Base-by-base conservation (phyloP, 2,888 invertebrate species). In the Cylloceria caligata region DNA sequence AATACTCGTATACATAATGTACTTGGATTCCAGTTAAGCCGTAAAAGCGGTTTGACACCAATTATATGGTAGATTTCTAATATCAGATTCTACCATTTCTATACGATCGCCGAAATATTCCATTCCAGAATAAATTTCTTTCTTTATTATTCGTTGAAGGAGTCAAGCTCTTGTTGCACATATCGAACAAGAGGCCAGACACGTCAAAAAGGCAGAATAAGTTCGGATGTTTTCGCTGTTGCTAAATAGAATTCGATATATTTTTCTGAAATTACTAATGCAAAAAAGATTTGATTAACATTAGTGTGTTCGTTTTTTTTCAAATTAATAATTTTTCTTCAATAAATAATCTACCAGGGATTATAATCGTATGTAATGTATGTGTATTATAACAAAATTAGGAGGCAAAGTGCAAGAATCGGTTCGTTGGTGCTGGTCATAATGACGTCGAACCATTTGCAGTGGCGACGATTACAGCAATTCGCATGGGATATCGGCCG, bases 391-490 rank as follows among this genome's bases (percentile, higher is more conserved):
- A 67, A n/a, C 19, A 34, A 30, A 4, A 39, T 36, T 36, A 11
- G 16, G 16, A 52, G 16, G 39, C 36, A 62, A 13, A 45, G 36
- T 60, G 47, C 60, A 72, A 72, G 47, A 62, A 86, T 84, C 16
- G 84, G 81, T 80, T 83, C 65, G 62, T 71, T 75, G 62, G 36
- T 30, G 64, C 86, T 83, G 76, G 81, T 81, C 85, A 84, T 86
- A 88, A 89, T 85, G 88, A 88, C 84, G 86, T 86, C 85, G 86
- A 86, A 85, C 87, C 86, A 86, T 88, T 88, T 87, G 84, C 87
- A 87, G 87, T 81, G 86, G 76, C 85, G 82, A 75, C 85, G 86
- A 87, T 90, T 90, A 87, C 85, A 86, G 85, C 87, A 88, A 90
- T 88, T 89, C 88, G 87, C 85, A 86, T 86, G 87, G 88, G 83